Base-by-base conservation (phyloP, 35 echinoderm and acorn worm species). In the Patiria miniata region DNA sequence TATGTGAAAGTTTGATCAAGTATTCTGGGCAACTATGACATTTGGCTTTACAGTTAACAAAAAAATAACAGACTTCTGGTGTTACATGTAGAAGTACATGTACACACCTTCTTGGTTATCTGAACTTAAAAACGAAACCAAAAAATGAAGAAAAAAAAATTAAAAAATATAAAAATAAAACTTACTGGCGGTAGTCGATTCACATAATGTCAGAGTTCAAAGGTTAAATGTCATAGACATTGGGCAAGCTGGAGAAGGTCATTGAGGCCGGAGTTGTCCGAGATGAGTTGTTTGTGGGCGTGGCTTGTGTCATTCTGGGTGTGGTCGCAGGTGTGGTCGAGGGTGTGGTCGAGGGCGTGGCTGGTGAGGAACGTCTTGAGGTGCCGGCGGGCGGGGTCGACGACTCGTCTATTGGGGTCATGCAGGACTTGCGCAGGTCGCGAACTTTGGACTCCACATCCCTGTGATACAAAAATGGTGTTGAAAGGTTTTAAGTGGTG, bases 381-480 rank as follows among this genome's bases (percentile, higher is more conserved):
- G 82, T 59, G 10, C 29, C 59, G 37, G 33, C 39, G 82, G 82
- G 82, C 5, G 82, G 29, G 6, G 82, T 84, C 3, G 65, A 73
- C 10, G 65, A 36, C 19, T 23, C 65, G 14, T 73, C 65, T 10
- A 73, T 10, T 73, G 65, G 65, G 7, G 65, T 26, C 65, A 73
- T 73, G 22, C 82, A 84, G 29, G 82, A 53, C 21, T 84, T 84
- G 26, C 82, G 82, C 36, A 84, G 82, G 57, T 84, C 82, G 37
- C 82, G 82, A 15, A 84, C 82, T 58, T 84, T 84, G 52, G 53
- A 59, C 44, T 84, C 82, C 16, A 84, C 82, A 19, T 84, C 82
- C 54, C 82, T 84, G 53, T 37, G 28, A 51, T 36, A 79, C 28
- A 79, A 18, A 39, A 2, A 42, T 12, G 15, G 5, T 40, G 78